phyloP scores from a whole-genome alignment of 92 coral and sea anemone genomes.

The Parazoanthus swiftii region DNA sequence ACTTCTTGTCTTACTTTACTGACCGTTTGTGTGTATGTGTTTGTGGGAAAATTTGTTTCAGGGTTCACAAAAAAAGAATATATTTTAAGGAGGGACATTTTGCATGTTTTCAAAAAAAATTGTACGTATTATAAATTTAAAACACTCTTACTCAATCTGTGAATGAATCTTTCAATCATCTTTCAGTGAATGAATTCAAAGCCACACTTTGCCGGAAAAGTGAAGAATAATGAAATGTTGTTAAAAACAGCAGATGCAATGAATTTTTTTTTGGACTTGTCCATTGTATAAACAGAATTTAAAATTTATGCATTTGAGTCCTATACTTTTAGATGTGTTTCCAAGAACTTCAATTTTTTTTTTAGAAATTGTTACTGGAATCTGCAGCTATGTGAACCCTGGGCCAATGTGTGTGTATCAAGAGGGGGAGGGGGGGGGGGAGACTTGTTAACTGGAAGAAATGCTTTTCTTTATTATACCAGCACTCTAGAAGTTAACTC shows the following conservation, averaged over 20 bases:
- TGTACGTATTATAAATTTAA: background rate
- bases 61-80: background rate
- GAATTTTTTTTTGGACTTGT: too few relatives aligned
- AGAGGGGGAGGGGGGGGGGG: background rate
- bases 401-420: too few relatives aligned
- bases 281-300: background rate
- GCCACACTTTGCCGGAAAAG: background rate
- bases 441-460: background rate
- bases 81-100: background rate
- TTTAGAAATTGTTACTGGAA: background rate
- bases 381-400: background rate
- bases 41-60: background rate
- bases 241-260: too few relatives aligned
- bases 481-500: too few relatives aligned
- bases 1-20: background rate
- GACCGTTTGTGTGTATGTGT: background rate
- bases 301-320: background rate
- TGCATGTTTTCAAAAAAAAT: background rate
- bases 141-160: background rate
- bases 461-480: background rate
- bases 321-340: background rate
- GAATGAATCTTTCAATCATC: too few relatives aligned
- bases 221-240: background rate
- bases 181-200: background rate
- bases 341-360: background rate